Conservation (phyloP, 2,888 invertebrate genomes). For the Pseudococcus jackbeardsleyi region DNA sequence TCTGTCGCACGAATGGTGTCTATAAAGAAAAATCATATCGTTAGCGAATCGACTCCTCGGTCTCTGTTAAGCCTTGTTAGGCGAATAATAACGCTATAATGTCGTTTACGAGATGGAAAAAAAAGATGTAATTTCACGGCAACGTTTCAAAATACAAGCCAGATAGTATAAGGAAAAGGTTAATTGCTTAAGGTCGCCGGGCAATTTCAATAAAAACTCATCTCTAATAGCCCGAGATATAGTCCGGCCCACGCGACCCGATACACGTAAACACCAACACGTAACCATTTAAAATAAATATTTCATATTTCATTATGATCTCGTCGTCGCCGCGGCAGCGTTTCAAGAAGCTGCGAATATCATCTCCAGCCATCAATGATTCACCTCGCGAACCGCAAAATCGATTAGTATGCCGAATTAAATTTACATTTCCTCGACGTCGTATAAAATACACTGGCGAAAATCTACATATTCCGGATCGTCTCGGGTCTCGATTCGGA, state of each 20-base stretch:
- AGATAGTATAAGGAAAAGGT: conserved; percentile 7
- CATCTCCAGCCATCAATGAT: conserved; percentile 5
- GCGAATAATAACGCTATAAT: conserved; percentile 3
- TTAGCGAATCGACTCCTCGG: background rate
- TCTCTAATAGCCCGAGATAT: conserved; percentile 14
- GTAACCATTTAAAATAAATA: conserved; percentile 31
- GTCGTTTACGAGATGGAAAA: conserved; percentile 10
- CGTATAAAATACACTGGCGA: background rate
- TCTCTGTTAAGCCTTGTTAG: background rate
- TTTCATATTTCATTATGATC: conserved; percentile 36
- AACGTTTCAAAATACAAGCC: conserved; percentile 24
- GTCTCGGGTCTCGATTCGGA: background rate
- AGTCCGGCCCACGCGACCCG: background rate
- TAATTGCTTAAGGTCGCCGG: conserved; percentile 51
- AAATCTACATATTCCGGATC: background rate
- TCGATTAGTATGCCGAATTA: conserved; percentile 33
- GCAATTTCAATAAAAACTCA: conserved; percentile 48
- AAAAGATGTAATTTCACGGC: conserved; percentile 46
- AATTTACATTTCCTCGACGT: background rate
- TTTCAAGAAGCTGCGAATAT: conserved; percentile 24
- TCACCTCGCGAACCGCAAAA: conserved; percentile 50
- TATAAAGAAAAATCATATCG: conserved; percentile 70
- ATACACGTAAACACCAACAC: conserved; percentile 33
- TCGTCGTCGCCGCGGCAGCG: background rate
- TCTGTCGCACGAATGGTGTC: conserved; percentile 96